A percentile compares a stretch with the other conserved stretches of the same genome.
These are phyloP conservation scores for Zeuzera pyrina DNA, from an alignment of 2,888 invertebrate species.

Conservation along the genomic window DNA sequence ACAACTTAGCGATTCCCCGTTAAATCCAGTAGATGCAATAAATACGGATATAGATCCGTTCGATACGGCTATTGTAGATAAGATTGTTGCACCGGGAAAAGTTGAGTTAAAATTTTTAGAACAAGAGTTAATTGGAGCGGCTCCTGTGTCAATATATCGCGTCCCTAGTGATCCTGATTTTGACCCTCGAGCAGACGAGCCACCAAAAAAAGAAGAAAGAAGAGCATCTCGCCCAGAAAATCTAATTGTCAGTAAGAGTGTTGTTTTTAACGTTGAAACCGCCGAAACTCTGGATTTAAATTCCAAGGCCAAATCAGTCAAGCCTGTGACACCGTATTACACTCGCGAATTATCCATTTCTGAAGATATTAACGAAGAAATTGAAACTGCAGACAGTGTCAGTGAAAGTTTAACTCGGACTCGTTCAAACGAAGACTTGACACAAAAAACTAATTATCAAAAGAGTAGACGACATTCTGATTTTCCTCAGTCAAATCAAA, in stretches of 20 bases:
- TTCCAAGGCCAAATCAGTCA: slow-evolving; percentile 75
- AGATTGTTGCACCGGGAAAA: slow-evolving; percentile 81
- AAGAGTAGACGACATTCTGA: slow-evolving; percentile 69
- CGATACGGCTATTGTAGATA: slow-evolving; percentile 85
- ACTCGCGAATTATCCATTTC: slow-evolving; percentile 75
- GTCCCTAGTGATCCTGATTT: slow-evolving; percentile 84
- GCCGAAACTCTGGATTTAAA: slow-evolving; percentile 61
- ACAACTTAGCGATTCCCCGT: slow-evolving; percentile 77
- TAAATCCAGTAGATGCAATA: slow-evolving; percentile 75
- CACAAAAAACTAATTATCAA: slow-evolving; percentile 57
- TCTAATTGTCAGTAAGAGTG: slow-evolving; percentile 63
- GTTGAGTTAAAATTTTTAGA: slow-evolving; percentile 85
- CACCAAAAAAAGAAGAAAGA: slow-evolving; percentile 45
- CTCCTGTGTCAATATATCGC: slow-evolving; percentile 38
- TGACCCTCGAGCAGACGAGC: slow-evolving; percentile 82
- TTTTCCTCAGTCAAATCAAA: slow-evolving; percentile 34
- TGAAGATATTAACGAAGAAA: slow-evolving; percentile 61
- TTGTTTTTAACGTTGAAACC: slow-evolving; percentile 66
- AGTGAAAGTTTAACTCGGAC: slow-evolving; percentile 70
- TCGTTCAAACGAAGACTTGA: slow-evolving; percentile 77
- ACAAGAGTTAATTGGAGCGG: slow-evolving; percentile 78
- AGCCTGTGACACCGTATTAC: slow-evolving; percentile 88
- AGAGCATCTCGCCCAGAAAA: slow-evolving; percentile 78
- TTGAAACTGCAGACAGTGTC: slow-evolving; percentile 80
- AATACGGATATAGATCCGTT: slow-evolving; percentile 83